Evolutionary conservation across 2,113 vertebrate species (phyloP).

Genomic region (Ceyx margarethae): DNA sequence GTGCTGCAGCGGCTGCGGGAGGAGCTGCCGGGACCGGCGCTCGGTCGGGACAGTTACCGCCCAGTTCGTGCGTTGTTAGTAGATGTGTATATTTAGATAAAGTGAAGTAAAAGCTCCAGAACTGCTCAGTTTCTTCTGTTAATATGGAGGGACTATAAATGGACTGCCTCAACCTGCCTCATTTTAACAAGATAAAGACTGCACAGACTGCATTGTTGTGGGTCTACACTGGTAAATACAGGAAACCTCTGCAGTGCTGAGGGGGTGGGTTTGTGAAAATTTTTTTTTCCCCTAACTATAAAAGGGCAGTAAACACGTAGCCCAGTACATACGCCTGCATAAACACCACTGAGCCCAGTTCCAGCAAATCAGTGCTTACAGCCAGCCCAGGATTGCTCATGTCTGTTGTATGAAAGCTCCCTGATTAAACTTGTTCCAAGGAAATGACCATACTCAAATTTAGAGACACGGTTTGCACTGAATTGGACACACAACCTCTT

Average conservation of each 20-base stretch:
- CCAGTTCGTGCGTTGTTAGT: accelerated
- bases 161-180: neutral
- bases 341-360: neutral
- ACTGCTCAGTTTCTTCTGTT: neutral
- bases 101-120: neutral
- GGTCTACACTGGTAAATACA: neutral
- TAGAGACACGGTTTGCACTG: neutral
- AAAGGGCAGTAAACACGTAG: neutral
- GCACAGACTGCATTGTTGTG: neutral
- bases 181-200: slow-evolving; percentile 32
- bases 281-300: neutral
- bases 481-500: neutral
- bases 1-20: neutral
- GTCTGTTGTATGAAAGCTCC: neutral
- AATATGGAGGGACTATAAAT: neutral
- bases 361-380: neutral
- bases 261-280: neutral
- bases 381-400: neutral
- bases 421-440: slow-evolving; percentile 7
- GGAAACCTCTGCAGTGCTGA: neutral
- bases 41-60: neutral
- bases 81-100: neutral
- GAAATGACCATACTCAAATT: neutral
- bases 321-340: neutral
- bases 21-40: neutral